A percentile compares a stretch with the other conserved stretches of the same genome.
Evolutionary conservation across 92 coral and sea anemone species (phyloP).

Genomic region (Bergia puertoricense): DNA sequence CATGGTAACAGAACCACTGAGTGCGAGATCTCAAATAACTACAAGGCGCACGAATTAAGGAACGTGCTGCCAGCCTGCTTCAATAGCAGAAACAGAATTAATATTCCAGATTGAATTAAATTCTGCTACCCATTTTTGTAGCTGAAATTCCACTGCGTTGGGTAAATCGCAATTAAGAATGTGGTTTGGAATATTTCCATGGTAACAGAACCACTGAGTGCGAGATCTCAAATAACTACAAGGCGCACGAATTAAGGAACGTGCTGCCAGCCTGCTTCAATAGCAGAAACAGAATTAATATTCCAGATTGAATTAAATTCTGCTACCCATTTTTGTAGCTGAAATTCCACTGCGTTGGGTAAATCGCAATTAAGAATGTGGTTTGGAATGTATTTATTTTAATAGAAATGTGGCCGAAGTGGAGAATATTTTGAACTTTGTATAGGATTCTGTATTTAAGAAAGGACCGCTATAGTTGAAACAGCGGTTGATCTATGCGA

Average conservation of each 20-base stretch:
- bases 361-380: neutral
- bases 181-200: constrained; percentile 12
- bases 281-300: neutral
- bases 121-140: constrained; percentile 27
- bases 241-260: too few relatives aligned
- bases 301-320: neutral
- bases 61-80: neutral
- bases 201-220: neutral
- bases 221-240: neutral
- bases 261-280: neutral
- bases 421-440: constrained; percentile 44
- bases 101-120: neutral
- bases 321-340: constrained; percentile 33
- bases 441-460: constrained; percentile 43
- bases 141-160: constrained; percentile 31
- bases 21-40: neutral
- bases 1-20: neutral
- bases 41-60: neutral
- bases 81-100: neutral
- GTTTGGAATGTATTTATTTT: constrained; percentile 39
- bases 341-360: constrained; percentile 29
- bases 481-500: neutral
- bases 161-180: constrained; percentile 1
- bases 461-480: neutral
- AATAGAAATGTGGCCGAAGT: neutral